These are phyloP conservation scores for Trachelipus rathkii DNA, from an alignment of 1,140 invertebrate genomes.

Conservation along the genomic window DNA sequence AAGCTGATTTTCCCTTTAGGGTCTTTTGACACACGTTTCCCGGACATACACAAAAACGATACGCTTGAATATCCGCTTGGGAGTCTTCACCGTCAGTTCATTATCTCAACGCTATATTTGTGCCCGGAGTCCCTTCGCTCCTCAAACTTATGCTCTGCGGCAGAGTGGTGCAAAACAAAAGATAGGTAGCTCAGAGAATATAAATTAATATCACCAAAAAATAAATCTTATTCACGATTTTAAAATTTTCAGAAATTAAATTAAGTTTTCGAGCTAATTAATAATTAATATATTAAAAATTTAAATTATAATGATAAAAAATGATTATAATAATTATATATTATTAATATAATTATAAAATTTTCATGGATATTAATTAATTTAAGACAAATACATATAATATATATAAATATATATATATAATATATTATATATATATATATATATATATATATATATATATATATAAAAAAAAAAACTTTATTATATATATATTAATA, in stretches of 20 bases:
- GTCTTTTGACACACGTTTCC: slow-evolving; percentile 88
- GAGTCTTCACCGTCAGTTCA: slow-evolving; percentile 94
- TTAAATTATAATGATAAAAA: no score
- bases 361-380: no score
- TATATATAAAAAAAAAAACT: no score
- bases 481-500: neutral
- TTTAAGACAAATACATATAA: no score
- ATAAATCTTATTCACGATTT: no score
- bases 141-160: slow-evolving; percentile 87
- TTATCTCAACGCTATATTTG: slow-evolving; percentile 99
- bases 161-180: slow-evolving; percentile 80
- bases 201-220: no score
- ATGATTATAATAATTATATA: no score
- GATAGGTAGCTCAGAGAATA: slow-evolving; percentile 61
- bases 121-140: slow-evolving; percentile 82
- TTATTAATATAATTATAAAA: no score
- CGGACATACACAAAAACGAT: slow-evolving; percentile 90
- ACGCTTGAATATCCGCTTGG: slow-evolving; percentile 88
- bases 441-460: neutral
- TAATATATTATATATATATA: slow-evolving; percentile 1
- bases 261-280: no score
- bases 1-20: slow-evolving; percentile 58
- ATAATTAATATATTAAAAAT: no score
- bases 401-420: slow-evolving; percentile 7
- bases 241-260: no score